A percentile compares a stretch with the other conserved stretches of the same genome.
These are phyloP conservation scores for Notarius lentiginosus DNA, from an alignment of 2,113 vertebrate genomes.

Conservation along the genomic window DNA sequence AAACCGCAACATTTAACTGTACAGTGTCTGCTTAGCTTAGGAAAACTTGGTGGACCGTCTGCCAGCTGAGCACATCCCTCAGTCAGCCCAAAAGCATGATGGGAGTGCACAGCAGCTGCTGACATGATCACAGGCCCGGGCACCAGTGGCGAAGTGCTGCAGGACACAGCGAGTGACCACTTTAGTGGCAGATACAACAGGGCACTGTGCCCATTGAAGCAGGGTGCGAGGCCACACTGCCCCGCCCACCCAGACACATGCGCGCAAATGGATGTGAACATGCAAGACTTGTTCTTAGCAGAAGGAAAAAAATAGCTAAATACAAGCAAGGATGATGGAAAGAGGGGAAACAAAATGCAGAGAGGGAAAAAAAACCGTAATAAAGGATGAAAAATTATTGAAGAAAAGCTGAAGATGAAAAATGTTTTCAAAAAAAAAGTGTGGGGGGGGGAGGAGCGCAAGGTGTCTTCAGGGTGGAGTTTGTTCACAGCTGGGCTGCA, in stretches of 20 bases:
- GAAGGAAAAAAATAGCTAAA: conserved; percentile 19
- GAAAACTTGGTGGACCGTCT: background rate
- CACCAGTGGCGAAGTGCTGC: conserved; percentile 14
- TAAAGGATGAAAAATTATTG: background rate
- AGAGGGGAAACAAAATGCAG: background rate
- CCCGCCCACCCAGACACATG: too few species aligned
- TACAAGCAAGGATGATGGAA: conserved; percentile 24
- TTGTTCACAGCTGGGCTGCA: conserved; percentile 4
- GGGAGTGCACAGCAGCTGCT: conserved; percentile 17
- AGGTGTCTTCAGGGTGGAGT: background rate
- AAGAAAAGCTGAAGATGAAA: background rate
- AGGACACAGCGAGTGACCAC: background rate
- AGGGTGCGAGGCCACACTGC: background rate
- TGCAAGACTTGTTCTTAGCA: conserved; percentile 9
- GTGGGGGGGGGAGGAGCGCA: background rate
- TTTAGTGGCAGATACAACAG: conserved; percentile 17
- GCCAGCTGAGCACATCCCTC: conserved; percentile 18
- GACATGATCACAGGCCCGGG: background rate
- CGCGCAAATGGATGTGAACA: conserved; percentile 3
- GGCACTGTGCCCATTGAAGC: conserved; percentile 2
- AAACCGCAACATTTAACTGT: background rate
- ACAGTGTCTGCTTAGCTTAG: background rate
- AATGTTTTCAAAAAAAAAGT: background rate
- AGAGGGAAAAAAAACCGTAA: background rate
- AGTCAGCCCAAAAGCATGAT: conserved; percentile 10